These are phyloP conservation scores for Furcifer pardalis DNA, from an alignment of 2,797 vertebrate species.

Conservation along the genomic window DNA sequence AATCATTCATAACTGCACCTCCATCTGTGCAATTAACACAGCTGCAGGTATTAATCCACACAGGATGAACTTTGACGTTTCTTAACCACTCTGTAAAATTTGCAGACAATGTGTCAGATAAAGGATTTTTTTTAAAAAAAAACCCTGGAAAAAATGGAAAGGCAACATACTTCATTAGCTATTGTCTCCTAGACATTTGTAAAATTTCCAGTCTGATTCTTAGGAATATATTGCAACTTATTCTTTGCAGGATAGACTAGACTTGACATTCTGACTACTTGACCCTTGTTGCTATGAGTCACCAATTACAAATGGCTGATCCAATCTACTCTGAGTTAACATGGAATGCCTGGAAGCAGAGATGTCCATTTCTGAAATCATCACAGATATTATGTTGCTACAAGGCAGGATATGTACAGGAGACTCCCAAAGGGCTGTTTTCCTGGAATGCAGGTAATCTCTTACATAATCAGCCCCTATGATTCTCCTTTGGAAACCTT, in stretches of 20 bases:
- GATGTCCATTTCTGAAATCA: neutral
- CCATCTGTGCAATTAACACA: neutral
- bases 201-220: neutral
- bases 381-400: neutral
- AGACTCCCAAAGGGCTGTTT: neutral
- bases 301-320: neutral
- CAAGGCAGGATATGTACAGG: neutral
- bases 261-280: neutral
- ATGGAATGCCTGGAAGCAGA: neutral
- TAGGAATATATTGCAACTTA: neutral
- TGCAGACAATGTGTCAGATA: neutral
- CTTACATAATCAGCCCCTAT: neutral
- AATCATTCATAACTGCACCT: neutral
- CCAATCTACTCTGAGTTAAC: neutral
- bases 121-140: neutral
- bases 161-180: neutral
- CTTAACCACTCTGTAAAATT: neutral
- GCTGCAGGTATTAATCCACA: neutral
- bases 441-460: constrained; percentile 1
- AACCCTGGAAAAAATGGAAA: too few relatives aligned
- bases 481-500: constrained; percentile 23
- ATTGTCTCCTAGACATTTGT: neutral
- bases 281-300: neutral
- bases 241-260: neutral
- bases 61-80: neutral